phyloP scores from a whole-genome alignment of 2,113 vertebrate genomes.

The Nesoenas mayeri region DNA sequence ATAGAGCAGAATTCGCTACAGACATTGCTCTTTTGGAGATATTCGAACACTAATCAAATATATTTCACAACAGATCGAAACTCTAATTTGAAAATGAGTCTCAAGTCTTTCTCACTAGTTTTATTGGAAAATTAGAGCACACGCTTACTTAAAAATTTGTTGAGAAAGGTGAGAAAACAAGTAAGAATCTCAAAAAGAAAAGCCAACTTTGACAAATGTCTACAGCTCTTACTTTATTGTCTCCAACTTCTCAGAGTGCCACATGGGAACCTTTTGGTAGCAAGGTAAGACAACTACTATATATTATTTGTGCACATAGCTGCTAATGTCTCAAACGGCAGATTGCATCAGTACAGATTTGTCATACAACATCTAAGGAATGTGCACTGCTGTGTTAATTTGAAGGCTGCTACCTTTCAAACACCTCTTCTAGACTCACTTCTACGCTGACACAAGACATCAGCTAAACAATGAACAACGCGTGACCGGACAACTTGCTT shows the following conservation, averaged over 20 bases:
- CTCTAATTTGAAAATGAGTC: not conserved
- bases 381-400: not conserved
- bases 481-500: not conserved
- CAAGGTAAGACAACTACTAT: not conserved
- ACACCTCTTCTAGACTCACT: not conserved
- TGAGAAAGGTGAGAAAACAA: not conserved
- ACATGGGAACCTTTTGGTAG: not conserved
- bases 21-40: not conserved
- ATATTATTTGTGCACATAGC: not conserved
- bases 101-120: not conserved
- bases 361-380: not conserved
- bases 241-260: not conserved
- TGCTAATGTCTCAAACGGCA: not conserved
- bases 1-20: not conserved
- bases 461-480: not conserved
- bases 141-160: not conserved
- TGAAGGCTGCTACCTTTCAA: not conserved
- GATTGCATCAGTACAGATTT: not conserved
- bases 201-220: not conserved
- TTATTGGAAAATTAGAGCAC: not conserved
- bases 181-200: not conserved
- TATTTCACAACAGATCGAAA: not conserved
- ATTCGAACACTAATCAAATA: not conserved
- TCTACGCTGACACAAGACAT: not conserved
- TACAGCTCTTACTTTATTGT: not conserved